Base-by-base conservation (phyloP, 2,113 vertebrate species). In the Athene noctua region DNA sequence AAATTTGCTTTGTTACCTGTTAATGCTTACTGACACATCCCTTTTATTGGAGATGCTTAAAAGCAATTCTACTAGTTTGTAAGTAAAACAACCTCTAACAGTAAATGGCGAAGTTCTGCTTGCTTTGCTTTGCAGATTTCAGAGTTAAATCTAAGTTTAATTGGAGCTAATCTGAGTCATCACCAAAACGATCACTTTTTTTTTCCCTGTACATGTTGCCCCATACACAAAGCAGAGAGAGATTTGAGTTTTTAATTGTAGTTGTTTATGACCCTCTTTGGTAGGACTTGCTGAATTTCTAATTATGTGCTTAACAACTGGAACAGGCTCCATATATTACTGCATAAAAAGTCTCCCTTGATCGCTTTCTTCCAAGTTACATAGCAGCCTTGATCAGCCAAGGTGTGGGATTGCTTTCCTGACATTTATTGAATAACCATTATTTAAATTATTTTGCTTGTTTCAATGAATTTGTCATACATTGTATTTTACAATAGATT, bases 391-490 rank as follows among this genome's bases (percentile, higher is more conserved):
- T 42, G 2, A 80, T 91, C 86, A 94, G 72, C 16, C 4, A 91
- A 96, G 80, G 51, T 75, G 78, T 71, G 62, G 74, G 71, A 93
- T 55, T 88, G 91, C 34, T 88, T 95, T 96, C 67, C 40, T 91
- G 94, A 85, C 80, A 86, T 82, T 94, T 94, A 94, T 63, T 95
- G 78, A 84, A 85, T 49, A 87, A 84, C 65, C 77, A 85, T 90
- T 96, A 97, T 92, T 90, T 72, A 83, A 95, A 94, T 92, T 63
- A 85, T 87, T 91, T 93, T 94, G 21, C 67, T 93, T 96, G 74
- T 85, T 83, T 96, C 66, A 91, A 84, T 93, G 61, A 82, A 62
- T 85, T 92, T 92, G 55, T 94, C 70, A 80, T 94, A 88, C 55
- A 86, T 92, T 71, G 81, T 81, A 62, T 94, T 95, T 94, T 73